Percentiles rank a stretch among this genome's conserved stretches.
Conservation (phyloP, 2,888 invertebrate species). For the Bedellia somnulentella region DNA sequence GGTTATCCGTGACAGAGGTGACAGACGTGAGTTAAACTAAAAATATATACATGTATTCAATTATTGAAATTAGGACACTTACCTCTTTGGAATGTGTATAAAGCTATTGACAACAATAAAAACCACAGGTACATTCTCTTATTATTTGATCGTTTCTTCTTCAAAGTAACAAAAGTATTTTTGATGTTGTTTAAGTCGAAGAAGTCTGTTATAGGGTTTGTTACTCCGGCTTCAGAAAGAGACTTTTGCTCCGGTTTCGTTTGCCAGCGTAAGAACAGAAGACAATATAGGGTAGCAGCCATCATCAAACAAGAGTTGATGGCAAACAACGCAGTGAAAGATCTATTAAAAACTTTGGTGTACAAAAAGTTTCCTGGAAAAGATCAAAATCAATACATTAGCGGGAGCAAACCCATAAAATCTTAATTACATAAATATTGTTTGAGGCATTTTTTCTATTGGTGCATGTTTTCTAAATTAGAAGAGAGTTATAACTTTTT, state of each 20-base stretch:
- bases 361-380: constrained; percentile 68
- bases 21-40: too few species aligned
- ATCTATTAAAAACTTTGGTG: constrained; percentile 59
- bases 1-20: too few species aligned
- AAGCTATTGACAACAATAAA: constrained; percentile 72
- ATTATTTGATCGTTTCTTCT: constrained; percentile 59
- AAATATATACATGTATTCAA: too few species aligned
- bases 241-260: constrained; percentile 67
- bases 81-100: constrained; percentile 80
- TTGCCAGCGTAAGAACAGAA: constrained; percentile 69
- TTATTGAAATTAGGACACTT: too few species aligned
- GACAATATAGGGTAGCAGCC: constrained; percentile 65
- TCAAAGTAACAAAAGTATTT: constrained; percentile 64
- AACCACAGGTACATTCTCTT: constrained; percentile 67
- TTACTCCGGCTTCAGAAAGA: constrained; percentile 56
- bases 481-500: too few species aligned
- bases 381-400: too few species aligned
- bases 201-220: constrained; percentile 67
- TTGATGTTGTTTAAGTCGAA: constrained; percentile 70
- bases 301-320: constrained; percentile 68
- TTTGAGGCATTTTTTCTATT: too few species aligned
- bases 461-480: too few species aligned
- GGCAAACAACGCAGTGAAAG: constrained; percentile 73
- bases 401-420: too few species aligned
- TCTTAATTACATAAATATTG: too few species aligned